Conservation (phyloP, 2,888 invertebrate species). For the Apodemia mormo region DNA sequence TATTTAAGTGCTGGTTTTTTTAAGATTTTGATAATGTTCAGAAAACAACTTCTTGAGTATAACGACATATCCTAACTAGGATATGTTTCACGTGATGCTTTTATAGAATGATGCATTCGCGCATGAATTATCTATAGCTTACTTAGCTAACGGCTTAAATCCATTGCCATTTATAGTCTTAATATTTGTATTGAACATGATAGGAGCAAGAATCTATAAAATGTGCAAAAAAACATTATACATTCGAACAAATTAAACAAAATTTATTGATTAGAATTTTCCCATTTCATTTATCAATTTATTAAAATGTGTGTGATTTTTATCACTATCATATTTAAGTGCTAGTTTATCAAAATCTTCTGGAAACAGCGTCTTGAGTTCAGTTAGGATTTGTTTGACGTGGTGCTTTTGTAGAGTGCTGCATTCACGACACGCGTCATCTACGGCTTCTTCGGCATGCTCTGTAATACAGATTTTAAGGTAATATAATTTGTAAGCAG, state of each 20-base stretch:
- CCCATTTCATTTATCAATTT: neutral
- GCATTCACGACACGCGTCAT: conserved; percentile 12
- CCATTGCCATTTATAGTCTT: too few relatives aligned
- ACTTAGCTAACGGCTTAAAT: too few relatives aligned
- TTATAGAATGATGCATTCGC: too few relatives aligned
- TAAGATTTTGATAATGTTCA: neutral
- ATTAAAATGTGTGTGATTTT: neutral
- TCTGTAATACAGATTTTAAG: conserved; percentile 3
- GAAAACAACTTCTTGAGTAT: conserved; percentile 4
- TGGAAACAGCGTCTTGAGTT: conserved; percentile 5
- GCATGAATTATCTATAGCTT: too few relatives aligned
- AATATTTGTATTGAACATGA: too few relatives aligned
- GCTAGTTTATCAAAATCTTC: neutral
- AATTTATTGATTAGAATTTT: neutral
- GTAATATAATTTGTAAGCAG: too few relatives aligned
- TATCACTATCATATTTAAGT: conserved; percentile 7
- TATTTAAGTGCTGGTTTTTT: neutral
- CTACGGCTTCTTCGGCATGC: conserved; percentile 3
- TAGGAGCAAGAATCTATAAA: too few relatives aligned
- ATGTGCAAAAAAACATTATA: too few relatives aligned
- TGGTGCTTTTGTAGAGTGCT: conserved; percentile 14
- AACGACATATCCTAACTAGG: too few relatives aligned
- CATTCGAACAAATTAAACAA: too few relatives aligned
- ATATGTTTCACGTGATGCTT: too few relatives aligned
- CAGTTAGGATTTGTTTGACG: conserved; percentile 10